Evolutionary conservation across 1,140 invertebrate genomes (phyloP).

Genomic region (Eulimnadia texana): DNA sequence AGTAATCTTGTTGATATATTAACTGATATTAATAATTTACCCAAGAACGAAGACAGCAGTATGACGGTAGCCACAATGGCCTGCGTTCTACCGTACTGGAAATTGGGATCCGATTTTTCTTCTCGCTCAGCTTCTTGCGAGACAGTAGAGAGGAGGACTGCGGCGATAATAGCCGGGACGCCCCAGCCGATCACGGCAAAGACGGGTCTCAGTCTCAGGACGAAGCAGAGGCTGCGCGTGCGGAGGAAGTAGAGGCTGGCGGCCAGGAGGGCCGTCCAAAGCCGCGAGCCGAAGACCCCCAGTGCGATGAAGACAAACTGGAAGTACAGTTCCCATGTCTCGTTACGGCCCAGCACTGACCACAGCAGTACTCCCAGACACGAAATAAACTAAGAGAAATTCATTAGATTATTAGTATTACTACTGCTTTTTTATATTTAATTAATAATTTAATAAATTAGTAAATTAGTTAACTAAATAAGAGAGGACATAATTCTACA

Average conservation of each 20-base stretch:
- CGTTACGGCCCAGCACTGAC: conserved; percentile 34
- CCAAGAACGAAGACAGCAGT: conserved; percentile 48
- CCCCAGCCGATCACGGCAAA: conserved; percentile 63
- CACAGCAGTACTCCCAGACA: conserved; percentile 53
- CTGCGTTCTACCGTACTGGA: conserved; percentile 60
- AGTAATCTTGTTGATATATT: too few relatives aligned
- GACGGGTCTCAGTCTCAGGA: conserved; percentile 52
- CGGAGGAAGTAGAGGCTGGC: conserved; percentile 64
- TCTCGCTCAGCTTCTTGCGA: conserved; percentile 30
- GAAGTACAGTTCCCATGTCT: conserved; percentile 40
- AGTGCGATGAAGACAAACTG: conserved; percentile 55
- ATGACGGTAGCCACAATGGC: conserved; percentile 47
- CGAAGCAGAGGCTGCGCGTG: conserved; percentile 61
- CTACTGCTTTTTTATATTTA: too few relatives aligned
- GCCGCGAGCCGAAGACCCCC: conserved; percentile 57
- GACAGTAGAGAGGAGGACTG: conserved; percentile 37
- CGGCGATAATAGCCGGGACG: conserved; percentile 37
- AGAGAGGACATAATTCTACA: too few relatives aligned
- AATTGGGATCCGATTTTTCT: conserved; percentile 54
- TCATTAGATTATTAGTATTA: conserved; percentile 10
- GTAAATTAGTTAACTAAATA: too few relatives aligned
- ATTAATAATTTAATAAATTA: too few relatives aligned
- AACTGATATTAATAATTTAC: too few relatives aligned
- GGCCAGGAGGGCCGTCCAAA: conserved; percentile 71
- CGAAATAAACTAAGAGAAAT: conserved; percentile 35